phyloP scores from a whole-genome alignment of 1,140 invertebrate genomes.

The Sycophaga agraensis region DNA sequence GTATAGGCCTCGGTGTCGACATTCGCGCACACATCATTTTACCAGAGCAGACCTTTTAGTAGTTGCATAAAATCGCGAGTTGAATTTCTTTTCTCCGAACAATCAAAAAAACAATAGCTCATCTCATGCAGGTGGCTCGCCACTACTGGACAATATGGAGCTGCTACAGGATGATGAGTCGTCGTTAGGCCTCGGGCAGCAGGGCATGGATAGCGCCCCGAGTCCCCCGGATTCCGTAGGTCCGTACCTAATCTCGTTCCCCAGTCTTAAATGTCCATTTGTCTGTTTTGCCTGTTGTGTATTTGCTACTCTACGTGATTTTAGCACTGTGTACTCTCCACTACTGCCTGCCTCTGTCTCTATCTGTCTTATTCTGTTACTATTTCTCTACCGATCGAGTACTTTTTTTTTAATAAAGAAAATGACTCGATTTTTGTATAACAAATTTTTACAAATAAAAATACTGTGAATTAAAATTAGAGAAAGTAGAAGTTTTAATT shows the following conservation, averaged over 20 bases:
- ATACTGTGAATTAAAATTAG: too few species aligned
- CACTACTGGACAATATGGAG: slow-evolving; percentile 58
- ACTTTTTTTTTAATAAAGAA: too few species aligned
- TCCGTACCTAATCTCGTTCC: slow-evolving; percentile 46
- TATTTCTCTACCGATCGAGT: background rate
- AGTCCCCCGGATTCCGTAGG: slow-evolving; percentile 54
- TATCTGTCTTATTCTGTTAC: background rate
- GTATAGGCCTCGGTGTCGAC: slow-evolving; percentile 5
- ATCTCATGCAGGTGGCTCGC: slow-evolving; percentile 54
- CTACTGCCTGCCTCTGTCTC: background rate
- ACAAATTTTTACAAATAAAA: too few species aligned
- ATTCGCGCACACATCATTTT: background rate
- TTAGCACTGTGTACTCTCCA: background rate
- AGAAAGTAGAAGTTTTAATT: too few species aligned
- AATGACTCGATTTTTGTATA: too few species aligned
- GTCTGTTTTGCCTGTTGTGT: slow-evolving; percentile 10
- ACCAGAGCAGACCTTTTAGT: background rate
- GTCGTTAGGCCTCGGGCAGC: slow-evolving; percentile 54
- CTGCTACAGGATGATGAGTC: slow-evolving; percentile 58
- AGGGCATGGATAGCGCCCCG: slow-evolving; percentile 54
- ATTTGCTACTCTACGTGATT: background rate
- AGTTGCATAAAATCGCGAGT: background rate
- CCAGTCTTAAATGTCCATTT: slow-evolving; percentile 23
- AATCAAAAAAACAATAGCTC: slow-evolving; percentile 17
- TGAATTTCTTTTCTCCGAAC: background rate